Evolutionary conservation across 2,888 invertebrate genomes (phyloP).

Genomic region (Microchrysa polita): DNA sequence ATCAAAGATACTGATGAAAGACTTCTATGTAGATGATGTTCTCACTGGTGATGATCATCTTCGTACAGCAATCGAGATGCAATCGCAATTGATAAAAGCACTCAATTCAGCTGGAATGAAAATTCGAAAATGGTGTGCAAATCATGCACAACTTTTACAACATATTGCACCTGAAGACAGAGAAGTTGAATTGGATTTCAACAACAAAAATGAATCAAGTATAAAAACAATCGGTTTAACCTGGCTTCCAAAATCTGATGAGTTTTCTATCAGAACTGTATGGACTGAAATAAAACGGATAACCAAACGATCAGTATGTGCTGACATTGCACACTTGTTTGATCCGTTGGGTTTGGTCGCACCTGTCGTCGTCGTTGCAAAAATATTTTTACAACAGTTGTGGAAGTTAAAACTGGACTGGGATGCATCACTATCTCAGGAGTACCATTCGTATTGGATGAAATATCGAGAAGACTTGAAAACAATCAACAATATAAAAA

Average conservation of each 20-base stretch:
- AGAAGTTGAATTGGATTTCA: no score
- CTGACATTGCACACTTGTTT: no score
- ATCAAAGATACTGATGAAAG: constrained; percentile 65
- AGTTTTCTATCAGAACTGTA: constrained; percentile 9
- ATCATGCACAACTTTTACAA: constrained; percentile 23
- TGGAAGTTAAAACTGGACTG: no score
- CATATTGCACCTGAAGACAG: constrained; percentile 28
- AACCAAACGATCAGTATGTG: no score
- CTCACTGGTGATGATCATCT: constrained; percentile 57
- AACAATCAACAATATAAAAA: no score
- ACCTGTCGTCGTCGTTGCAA: no score
- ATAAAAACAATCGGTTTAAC: constrained; percentile 37
- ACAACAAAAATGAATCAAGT: not conserved
- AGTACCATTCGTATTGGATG: no score
- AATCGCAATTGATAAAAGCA: not conserved
- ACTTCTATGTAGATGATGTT: constrained; percentile 64
- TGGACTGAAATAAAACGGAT: no score
- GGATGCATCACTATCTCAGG: no score
- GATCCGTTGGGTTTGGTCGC: no score
- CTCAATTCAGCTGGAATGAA: constrained; percentile 27
- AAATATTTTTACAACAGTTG: no score
- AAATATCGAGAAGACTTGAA: no score
- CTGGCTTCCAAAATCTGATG: constrained; percentile 35
- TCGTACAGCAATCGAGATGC: not conserved
- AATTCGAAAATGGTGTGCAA: constrained; percentile 42